Conservation (phyloP, 2,797 vertebrate species). For the Champsocephalus esox region DNA sequence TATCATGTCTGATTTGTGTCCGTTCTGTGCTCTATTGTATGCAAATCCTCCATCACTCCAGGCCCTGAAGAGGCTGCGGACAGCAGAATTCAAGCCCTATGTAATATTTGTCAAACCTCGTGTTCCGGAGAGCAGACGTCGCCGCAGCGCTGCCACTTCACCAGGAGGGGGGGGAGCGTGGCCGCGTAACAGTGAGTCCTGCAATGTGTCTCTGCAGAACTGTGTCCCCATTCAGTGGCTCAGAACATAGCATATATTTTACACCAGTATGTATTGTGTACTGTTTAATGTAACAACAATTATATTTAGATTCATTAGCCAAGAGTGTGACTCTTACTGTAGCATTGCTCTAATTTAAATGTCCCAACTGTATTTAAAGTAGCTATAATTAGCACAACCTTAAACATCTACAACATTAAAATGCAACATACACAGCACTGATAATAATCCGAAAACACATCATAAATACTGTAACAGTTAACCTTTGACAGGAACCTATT, state of each 20-base stretch:
- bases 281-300: background rate
- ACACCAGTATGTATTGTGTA: background rate
- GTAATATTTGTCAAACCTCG: constrained; percentile 94
- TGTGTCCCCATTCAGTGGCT: background rate
- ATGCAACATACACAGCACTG: no score
- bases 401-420: no score
- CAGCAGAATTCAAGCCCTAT: constrained; percentile 94
- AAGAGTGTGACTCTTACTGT: background rate
- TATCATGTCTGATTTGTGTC: constrained; percentile 13
- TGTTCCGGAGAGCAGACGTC: constrained; percentile 87
- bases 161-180: constrained; percentile 87
- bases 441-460: no score
- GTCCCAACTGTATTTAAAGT: no score
- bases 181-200: constrained; percentile 79
- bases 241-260: background rate
- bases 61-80: constrained; percentile 93
- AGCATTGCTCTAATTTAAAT: no score
- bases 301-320: background rate
- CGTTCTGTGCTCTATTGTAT: constrained; percentile 11
- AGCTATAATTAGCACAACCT: no score
- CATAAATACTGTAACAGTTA: no score
- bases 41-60: constrained; percentile 60
- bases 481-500: no score
- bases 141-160: constrained; percentile 84
- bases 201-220: background rate